Evolutionary conservation across 2,797 vertebrate species (phyloP).

Genomic region (Rousettus madagascariensis): DNA sequence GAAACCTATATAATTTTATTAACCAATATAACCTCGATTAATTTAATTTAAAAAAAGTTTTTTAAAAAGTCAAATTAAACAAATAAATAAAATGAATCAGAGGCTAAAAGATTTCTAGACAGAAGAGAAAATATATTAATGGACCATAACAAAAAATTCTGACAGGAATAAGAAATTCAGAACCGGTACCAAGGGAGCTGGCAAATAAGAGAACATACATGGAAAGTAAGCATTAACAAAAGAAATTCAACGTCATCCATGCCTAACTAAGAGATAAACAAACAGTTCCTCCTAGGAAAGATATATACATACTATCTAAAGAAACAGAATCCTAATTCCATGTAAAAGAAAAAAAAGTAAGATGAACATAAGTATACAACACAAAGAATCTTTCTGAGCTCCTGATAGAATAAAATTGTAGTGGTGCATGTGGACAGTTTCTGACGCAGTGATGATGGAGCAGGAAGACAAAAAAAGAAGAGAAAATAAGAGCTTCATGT

Average conservation of each 20-base stretch:
- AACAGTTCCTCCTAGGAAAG: neutral
- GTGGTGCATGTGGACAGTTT: neutral
- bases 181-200: neutral
- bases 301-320: neutral
- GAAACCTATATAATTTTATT: no score
- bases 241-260: neutral
- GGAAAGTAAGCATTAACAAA: neutral
- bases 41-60: no score
- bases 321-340: neutral
- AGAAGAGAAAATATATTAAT: neutral
- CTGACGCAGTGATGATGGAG: neutral
- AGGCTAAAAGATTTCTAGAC: neutral
- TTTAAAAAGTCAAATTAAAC: no score
- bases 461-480: neutral
- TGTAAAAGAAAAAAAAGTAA: neutral
- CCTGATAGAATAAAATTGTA: neutral
- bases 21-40: no score
- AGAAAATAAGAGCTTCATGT: neutral
- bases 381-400: neutral
- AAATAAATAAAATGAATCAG: neutral
- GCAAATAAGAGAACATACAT: neutral
- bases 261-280: neutral
- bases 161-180: neutral
- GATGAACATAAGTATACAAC: neutral
- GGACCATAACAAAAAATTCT: neutral